Evolutionary conservation across 1,140 invertebrate species (phyloP), one percentile per base, ranked within the genome.

Genomic region (Panagrolaimus sp.): DNA sequence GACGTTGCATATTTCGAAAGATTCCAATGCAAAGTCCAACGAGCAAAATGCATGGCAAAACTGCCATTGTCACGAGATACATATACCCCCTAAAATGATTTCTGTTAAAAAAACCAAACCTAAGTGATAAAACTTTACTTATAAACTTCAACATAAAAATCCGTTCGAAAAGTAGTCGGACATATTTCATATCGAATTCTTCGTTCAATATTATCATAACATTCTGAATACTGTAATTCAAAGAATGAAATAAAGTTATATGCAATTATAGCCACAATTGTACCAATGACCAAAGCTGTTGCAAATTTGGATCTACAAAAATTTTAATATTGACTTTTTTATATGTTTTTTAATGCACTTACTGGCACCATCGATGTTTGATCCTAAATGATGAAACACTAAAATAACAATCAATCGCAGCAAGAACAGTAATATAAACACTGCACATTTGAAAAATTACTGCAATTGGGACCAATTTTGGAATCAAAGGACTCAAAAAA

Each of bases 361-460:
- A 58, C 52, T 28, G 21, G 52, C 52, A 58, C 52, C 52, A 58
- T 58, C 28, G 52, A 21, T 58, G 15, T 21, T n/a, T 26, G 14
- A 58, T 26, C 10, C 52, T 58, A 28, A 21, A 21, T 12, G 21
- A 28, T 26, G 52, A 21, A 8, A 58, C 52, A 58, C 28, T 26
- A 28, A 74, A 55, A 62, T 67, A 78, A 26, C 76, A 78, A 52
- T 78, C 77, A 38, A 78, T 63, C 1, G 77, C 77, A 7, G 77
- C 77, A 7, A 76, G 46, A 10, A 78, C 77, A 6, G 77, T 78
- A 24, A 78, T 73, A 55, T 78, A 78, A 43, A 78, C 73, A 38
- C 65, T 69, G 24, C 71, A 65, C 77, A 76, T 78, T 71, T 78
- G 73, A 47, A 78, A 78, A 44, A 76, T 71, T n/a, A 76, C 64